Evolutionary conservation across 2,888 invertebrate species (phyloP), one percentile per base, ranked within the genome.

Genomic region (Criorhina ranunculi): DNA sequence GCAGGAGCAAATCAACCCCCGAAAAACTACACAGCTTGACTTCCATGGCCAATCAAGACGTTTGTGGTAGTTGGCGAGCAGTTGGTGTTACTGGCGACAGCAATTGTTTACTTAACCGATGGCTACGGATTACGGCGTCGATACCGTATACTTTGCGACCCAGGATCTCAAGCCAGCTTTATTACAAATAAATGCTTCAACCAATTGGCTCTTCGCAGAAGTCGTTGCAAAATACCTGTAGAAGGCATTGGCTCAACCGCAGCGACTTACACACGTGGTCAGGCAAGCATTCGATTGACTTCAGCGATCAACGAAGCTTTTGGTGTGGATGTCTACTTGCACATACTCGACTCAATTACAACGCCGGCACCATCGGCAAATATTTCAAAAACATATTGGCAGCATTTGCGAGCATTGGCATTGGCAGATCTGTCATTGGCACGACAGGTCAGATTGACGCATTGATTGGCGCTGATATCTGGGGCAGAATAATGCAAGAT

Each of bases 381-480:
- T n/a, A 73, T 62, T 73, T 24, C 12, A 11, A 53, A 31, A 0
- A 53, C 53, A 3, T 73, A 64, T 44, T 73, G 62, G 53, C 46
- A 53, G n/a, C 64, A 75, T 62, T 29, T 64, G 24, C 53, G 73
- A 31, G 24, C 53, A 15, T 44, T 73, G 53, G 0, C 70, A 24
- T 59, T 70, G 70, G 57, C 70, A 55, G 70, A 70, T 31, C 31
- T 49, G 19, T 37, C 73, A 15, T 73, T 73, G 7, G 51, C 62
- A 2, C 60, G 17, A 24, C 55, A 11, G 78, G 78, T 35, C 37
- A 42, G 42, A 69, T 69, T 6, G 66, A 76, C 12, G 76, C 46
- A 11, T 29, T 76, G 5, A 17, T 77, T 12, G 59, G 37, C 9
- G 76, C 76, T 67, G 77, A 69, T 42, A 60, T 77, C 6, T 73